Conservation (phyloP, 37 sponge, comb jelly and placozoan genomes). For the Eunapius fragilis region DNA sequence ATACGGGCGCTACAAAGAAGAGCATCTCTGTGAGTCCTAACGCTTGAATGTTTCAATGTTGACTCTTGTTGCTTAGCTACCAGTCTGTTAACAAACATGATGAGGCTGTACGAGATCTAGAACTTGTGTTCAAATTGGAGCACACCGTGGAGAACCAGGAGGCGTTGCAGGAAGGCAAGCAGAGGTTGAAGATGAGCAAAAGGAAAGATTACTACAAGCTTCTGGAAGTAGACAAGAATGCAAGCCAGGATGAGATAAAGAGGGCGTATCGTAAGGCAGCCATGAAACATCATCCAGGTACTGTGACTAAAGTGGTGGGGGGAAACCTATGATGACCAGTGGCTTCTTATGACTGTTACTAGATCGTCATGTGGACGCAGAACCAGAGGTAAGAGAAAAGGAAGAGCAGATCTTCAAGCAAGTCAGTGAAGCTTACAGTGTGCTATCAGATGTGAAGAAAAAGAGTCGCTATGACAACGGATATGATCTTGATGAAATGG, state of each 20-base stretch:
- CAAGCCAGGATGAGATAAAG: constrained; percentile 94
- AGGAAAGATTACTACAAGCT: constrained; percentile 99
- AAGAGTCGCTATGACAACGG: constrained; percentile 90
- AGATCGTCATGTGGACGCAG: constrained; percentile 80
- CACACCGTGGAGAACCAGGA: constrained; percentile 59
- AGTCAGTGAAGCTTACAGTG: constrained; percentile 93
- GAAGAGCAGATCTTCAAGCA: constrained; percentile 94
- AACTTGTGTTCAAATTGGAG: constrained; percentile 79
- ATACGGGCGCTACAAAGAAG: constrained; percentile 86
- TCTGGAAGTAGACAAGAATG: constrained; percentile 67
- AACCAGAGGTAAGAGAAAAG: constrained; percentile 62
- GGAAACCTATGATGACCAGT: not conserved
- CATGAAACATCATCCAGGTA: constrained; percentile 90
- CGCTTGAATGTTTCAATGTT: not conserved
- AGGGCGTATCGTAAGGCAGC: constrained; percentile 90
- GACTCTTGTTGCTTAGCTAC: constrained; percentile 50
- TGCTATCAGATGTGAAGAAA: constrained; percentile 90
- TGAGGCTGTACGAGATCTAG: constrained; percentile 95
- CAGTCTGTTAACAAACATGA: constrained; percentile 86
- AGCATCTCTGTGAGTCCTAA: constrained; percentile 74
- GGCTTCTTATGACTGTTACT: not conserved
- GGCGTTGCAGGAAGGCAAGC: constrained; percentile 74
- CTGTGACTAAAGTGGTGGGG: not conserved
- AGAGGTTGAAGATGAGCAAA: constrained; percentile 78
- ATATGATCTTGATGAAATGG: constrained; percentile 91